phyloP scores from a whole-genome alignment of 2,888 invertebrate genomes.

The Dugesia japonica region DNA sequence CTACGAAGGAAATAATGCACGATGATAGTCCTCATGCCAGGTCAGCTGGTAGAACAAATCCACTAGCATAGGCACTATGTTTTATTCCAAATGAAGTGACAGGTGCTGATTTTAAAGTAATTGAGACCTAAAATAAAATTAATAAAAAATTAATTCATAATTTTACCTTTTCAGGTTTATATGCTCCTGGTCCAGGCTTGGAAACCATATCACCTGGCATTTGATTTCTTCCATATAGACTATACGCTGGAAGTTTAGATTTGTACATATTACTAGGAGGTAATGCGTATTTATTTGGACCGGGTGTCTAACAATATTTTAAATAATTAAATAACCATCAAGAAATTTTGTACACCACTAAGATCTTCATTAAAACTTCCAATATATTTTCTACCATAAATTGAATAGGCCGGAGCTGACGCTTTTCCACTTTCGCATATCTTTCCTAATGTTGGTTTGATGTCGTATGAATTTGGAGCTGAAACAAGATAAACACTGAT shows the following conservation, averaged over 20 bases:
- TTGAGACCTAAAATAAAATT: not conserved
- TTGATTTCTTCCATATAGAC: not conserved
- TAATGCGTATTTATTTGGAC: not conserved
- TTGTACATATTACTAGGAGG: not conserved
- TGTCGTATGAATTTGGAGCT: not conserved
- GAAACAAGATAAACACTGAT: too few relatives aligned
- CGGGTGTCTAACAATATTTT: not conserved
- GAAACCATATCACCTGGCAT: not conserved
- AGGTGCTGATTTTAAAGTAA: not conserved
- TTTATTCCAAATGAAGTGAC: not conserved
- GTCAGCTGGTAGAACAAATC: not conserved
- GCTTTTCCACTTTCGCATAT: not conserved
- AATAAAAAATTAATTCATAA: not conserved
- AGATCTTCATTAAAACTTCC: constrained; percentile 12
- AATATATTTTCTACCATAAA: not conserved
- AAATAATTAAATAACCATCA: not conserved
- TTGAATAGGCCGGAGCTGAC: not conserved
- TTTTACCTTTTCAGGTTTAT: not conserved
- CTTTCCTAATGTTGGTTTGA: not conserved
- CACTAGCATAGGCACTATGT: not conserved
- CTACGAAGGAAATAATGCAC: too few relatives aligned
- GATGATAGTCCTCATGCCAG: too few relatives aligned
- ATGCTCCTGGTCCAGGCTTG: not conserved
- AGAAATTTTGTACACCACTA: not conserved
- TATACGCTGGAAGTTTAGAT: not conserved